Conservation (phyloP, 2,113 vertebrate species). For the Vanacampus margaritifer region DNA sequence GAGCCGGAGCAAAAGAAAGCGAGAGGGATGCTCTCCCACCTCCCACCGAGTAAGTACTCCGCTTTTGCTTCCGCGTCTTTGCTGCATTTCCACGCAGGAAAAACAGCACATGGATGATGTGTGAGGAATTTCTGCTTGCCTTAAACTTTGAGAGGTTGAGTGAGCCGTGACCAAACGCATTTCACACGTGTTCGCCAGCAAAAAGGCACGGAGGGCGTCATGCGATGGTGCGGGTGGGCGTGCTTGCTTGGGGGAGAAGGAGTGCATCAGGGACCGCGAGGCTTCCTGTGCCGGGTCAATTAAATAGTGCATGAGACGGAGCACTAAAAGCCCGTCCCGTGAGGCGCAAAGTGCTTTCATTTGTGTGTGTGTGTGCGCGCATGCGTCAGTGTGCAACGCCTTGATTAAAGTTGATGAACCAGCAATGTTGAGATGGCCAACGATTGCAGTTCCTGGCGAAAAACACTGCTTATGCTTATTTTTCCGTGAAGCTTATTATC, state of each 20-base stretch:
- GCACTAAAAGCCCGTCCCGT: constrained; percentile 78
- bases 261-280: constrained; percentile 73
- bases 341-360: constrained; percentile 72
- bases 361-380: constrained; percentile 29
- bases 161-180: constrained; percentile 8
- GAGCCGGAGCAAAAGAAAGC: constrained; percentile 43
- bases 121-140: not conserved
- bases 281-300: constrained; percentile 79
- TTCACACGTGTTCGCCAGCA: constrained; percentile 1
- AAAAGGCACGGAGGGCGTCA: constrained; percentile 45
- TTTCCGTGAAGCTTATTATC: not conserved
- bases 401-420: constrained; percentile 77
- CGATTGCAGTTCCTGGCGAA: constrained; percentile 36
- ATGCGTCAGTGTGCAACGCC: constrained; percentile 59
- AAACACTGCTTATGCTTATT: not conserved
- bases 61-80: constrained; percentile 24
- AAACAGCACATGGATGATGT: not conserved
- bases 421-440: constrained; percentile 57
- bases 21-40: constrained; percentile 65
- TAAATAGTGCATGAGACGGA: constrained; percentile 82
- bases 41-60: constrained; percentile 74
- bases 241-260: constrained; percentile 48
- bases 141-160: constrained; percentile 38
- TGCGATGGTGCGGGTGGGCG: constrained; percentile 50
- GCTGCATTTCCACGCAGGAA: constrained; percentile 14